phyloP scores from a whole-genome alignment of 2,797 vertebrate genomes.

The Lacerta bilineata region DNA sequence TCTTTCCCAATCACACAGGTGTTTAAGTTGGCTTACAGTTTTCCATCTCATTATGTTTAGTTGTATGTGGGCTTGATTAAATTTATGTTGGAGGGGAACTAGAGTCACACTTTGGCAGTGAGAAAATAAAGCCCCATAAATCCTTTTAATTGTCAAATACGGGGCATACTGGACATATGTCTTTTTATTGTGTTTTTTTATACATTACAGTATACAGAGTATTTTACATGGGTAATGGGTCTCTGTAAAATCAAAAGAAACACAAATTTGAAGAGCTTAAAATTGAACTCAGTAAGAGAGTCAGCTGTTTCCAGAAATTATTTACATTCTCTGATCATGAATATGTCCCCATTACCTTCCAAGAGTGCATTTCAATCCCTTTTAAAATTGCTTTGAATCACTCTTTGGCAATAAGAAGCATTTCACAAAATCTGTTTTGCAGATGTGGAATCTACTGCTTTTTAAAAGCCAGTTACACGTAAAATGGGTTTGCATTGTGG shows the following conservation, averaged over 20 bases:
- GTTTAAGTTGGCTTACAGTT: conserved; percentile 17
- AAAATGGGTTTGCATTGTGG: conserved; percentile 39
- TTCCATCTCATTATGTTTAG: conserved; percentile 39
- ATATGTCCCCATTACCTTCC: conserved; percentile 67
- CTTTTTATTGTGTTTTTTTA: background rate
- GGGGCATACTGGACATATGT: background rate
- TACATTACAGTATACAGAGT: background rate
- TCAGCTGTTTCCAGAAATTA: conserved; percentile 61
- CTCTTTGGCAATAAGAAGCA: conserved; percentile 69
- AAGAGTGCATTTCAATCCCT: conserved; percentile 74
- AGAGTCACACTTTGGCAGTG: background rate
- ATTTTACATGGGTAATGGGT: background rate
- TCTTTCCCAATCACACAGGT: background rate
- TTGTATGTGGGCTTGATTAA: conserved; percentile 18
- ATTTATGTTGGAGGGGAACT: background rate
- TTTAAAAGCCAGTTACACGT: conserved; percentile 72
- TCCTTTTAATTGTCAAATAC: conserved; percentile 3
- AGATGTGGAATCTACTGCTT: conserved; percentile 82
- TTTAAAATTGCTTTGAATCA: conserved; percentile 77
- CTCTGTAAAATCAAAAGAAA: conserved; percentile 13
- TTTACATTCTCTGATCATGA: conserved; percentile 69
- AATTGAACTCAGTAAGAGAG: conserved; percentile 50
- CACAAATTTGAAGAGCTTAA: background rate
- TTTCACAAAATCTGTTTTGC: conserved; percentile 83
- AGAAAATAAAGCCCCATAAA: conserved; percentile 30